phyloP scores from a whole-genome alignment of 1,140 invertebrate genomes.

The Drosophila tani region DNA sequence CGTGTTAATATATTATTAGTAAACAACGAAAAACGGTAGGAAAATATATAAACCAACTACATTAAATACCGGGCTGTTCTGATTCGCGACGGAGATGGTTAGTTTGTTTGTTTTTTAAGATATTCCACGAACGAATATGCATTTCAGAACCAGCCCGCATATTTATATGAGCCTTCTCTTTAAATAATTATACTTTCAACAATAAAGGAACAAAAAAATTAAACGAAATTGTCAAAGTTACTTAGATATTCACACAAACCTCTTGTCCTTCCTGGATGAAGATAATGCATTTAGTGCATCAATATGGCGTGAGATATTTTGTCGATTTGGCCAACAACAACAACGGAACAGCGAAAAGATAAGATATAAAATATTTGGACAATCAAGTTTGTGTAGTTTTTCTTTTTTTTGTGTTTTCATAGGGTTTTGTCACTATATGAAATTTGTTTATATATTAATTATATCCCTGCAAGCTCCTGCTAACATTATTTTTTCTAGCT shows the following conservation, averaged over 20 bases:
- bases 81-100: too few species aligned
- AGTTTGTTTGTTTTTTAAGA: too few species aligned
- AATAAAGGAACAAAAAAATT: not conserved
- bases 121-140: too few species aligned
- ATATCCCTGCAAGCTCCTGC: too few species aligned
- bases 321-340: slow-evolving; percentile 34
- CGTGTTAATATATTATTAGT: slow-evolving; percentile 16
- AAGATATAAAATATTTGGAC: slow-evolving; percentile 26
- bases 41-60: slow-evolving; percentile 3
- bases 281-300: slow-evolving; percentile 29
- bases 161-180: not conserved
- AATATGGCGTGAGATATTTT: slow-evolving; percentile 24
- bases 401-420: not conserved
- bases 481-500: not conserved
- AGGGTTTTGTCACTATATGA: not conserved
- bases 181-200: slow-evolving; percentile 2
- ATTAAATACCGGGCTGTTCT: slow-evolving; percentile 3
- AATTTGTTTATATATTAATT: not conserved
- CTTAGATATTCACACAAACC: slow-evolving; percentile 87
- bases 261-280: slow-evolving; percentile 89
- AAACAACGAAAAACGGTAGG: slow-evolving; percentile 9
- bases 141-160: not conserved
- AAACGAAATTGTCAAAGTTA: slow-evolving; percentile 2
- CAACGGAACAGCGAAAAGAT: slow-evolving; percentile 22
- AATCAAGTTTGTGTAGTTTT: slow-evolving; percentile 11